Base-by-base conservation (phyloP, 2,797 vertebrate species). In the Myoxocephalus aenaeus region DNA sequence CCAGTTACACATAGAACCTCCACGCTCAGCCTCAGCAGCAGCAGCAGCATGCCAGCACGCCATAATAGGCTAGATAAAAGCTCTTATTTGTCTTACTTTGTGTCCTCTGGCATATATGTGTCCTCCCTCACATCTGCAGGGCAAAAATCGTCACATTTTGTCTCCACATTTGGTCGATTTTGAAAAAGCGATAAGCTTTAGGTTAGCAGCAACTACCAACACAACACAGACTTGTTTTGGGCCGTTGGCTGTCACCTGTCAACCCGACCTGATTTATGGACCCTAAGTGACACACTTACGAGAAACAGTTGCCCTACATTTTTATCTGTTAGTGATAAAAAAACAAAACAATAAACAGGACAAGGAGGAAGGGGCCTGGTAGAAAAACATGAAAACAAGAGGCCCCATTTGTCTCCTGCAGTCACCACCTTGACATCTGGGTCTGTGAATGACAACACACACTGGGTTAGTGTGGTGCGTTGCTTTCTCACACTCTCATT, bases 351-450 rank as follows among this genome's bases (percentile, higher is more conserved):
- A 56, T 5, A 14, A 4, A 3, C 14, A 38, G 51, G 17, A 11
- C 48, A 20, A 53, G 15, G 70, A 6, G 15, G 64, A 25, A 25
- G 27, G 61, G 57, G 15, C 25, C 9, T 12, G 46, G 2, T 14
- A 48, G 22, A 70, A 62, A 74, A 67, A 73, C 44, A 71, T 42
- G 42, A 73, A 59, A 65, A 68, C 57, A 80, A 5, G 50, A 75
- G 73, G 75, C 68, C 58, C 70, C 58, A 62, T 76, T 70, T 82
- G 78, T 87, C 65, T 69, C 38, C 44, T 70, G 75, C 17, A 22
- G 27, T 75, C 59, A 64, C 44, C 79, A 67, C 74, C 6, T 20
- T 59, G 48, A 81, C 88, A 89, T 86, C 87, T 89, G 79, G 67
- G 74, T 51, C 46, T 69, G 27, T 79, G 81, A 86, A 56, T 75